Conservation (phyloP, 2,113 vertebrate species). For the Nothocercus nigrocapillus region DNA sequence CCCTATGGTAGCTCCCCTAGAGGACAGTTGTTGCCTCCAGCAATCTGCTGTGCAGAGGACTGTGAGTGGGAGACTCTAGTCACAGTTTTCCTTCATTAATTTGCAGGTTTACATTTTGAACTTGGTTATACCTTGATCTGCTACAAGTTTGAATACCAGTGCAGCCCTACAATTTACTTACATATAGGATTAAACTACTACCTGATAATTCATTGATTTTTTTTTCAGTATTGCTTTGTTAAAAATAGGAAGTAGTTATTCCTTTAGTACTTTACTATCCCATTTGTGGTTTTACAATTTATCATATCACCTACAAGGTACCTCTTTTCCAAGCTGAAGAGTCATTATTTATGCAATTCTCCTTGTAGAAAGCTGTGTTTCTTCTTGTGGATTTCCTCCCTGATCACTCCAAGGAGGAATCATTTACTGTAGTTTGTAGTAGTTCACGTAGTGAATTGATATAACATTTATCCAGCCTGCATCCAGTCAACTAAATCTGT, state of each 20-base stretch:
- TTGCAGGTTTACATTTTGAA: not conserved
- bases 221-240: not conserved
- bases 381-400: not conserved
- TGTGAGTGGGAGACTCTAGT: not conserved
- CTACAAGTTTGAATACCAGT: not conserved
- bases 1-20: not conserved
- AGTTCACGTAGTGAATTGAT: not conserved
- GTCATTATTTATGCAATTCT: not conserved
- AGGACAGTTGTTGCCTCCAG: not conserved
- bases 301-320: not conserved
- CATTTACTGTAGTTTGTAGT: not conserved
- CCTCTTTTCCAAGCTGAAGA: not conserved
- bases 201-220: not conserved
- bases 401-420: not conserved
- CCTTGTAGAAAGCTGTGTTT: not conserved
- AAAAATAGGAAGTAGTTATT: not conserved
- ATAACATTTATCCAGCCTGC: not conserved
- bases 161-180: not conserved
- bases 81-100: not conserved
- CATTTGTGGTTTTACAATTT: not conserved
- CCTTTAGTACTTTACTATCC: not conserved
- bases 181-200: not conserved
- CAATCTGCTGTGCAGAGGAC: not conserved
- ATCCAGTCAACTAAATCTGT: not conserved
- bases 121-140: not conserved